Percentiles rank a stretch among this genome's conserved stretches.
These are phyloP conservation scores for Trachops cirrhosus DNA, from an alignment of 2,797 vertebrate genomes.

Conservation along the genomic window DNA sequence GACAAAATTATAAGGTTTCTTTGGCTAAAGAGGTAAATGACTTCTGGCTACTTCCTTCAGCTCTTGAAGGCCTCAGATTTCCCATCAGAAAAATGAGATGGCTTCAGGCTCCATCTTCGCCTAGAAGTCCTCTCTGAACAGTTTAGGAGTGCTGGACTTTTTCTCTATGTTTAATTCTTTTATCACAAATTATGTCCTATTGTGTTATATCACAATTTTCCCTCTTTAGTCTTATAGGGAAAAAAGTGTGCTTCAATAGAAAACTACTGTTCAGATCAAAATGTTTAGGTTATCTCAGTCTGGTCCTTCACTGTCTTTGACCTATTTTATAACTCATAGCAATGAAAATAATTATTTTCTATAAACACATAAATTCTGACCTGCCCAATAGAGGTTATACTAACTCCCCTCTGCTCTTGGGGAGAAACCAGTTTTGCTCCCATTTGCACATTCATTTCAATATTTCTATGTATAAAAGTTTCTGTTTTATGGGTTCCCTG, in stretches of 20 bases:
- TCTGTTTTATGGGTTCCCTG: not conserved
- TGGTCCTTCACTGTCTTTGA: not conserved
- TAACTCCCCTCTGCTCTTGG: not conserved
- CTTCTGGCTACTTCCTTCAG: not conserved
- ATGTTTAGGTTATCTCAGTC: not conserved
- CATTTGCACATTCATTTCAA: not conserved
- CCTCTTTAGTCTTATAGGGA: not conserved
- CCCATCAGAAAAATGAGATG: not conserved
- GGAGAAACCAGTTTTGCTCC: not conserved
- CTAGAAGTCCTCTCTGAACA: not conserved
- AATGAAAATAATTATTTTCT: not conserved
- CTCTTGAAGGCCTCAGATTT: not conserved
- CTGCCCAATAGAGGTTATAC: not conserved
- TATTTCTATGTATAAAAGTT: constrained; percentile 7
- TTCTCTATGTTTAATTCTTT: not conserved
- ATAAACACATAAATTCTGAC: not conserved
- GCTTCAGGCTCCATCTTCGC: not conserved
- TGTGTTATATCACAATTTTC: not conserved
- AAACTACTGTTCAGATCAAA: not conserved
- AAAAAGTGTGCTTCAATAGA: not conserved
- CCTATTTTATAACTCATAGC: not conserved
- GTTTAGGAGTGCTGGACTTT: not conserved
- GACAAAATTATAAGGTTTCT: not conserved
- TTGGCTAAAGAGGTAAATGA: not conserved
- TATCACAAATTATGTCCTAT: not conserved